phyloP scores from a whole-genome alignment of 2,797 vertebrate species.

The Lutjanus campechanus region DNA sequence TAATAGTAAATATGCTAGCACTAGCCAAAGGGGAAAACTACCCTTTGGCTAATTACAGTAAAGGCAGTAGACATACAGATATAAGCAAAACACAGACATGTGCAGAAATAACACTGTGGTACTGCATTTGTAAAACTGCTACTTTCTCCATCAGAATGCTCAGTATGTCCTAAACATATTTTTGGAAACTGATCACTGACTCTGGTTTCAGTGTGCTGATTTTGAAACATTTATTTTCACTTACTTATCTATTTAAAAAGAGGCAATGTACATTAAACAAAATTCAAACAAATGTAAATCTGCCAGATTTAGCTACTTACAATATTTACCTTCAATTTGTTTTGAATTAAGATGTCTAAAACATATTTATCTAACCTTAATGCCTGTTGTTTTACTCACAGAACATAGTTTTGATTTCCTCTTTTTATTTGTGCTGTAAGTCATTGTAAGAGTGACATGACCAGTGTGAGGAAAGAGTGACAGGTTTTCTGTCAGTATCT shows the following conservation, averaged over 20 bases:
- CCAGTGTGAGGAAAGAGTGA: conserved; percentile 18
- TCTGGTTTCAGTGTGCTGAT: background rate
- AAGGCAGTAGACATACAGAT: too few species aligned
- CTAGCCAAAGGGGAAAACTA: too few species aligned
- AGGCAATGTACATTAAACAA: too few species aligned
- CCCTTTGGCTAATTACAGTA: too few species aligned
- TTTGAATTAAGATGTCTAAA: background rate
- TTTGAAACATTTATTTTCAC: background rate
- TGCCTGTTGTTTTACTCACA: background rate
- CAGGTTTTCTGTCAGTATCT: conserved; percentile 31
- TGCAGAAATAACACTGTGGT: too few species aligned
- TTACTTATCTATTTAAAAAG: too few species aligned
- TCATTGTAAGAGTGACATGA: conserved; percentile 12
- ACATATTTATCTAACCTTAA: background rate
- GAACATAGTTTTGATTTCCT: background rate
- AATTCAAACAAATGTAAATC: too few species aligned
- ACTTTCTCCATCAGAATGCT: background rate
- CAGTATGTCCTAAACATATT: background rate
- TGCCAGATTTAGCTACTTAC: too few species aligned
- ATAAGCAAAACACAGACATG: too few species aligned
- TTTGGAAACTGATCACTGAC: background rate
- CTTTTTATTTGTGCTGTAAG: background rate
- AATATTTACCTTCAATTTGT: background rate
- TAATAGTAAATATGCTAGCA: too few species aligned
- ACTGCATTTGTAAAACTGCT: background rate